Evolutionary conservation across 2,888 invertebrate genomes (phyloP).

Genomic region (Pomacea canaliculata): DNA sequence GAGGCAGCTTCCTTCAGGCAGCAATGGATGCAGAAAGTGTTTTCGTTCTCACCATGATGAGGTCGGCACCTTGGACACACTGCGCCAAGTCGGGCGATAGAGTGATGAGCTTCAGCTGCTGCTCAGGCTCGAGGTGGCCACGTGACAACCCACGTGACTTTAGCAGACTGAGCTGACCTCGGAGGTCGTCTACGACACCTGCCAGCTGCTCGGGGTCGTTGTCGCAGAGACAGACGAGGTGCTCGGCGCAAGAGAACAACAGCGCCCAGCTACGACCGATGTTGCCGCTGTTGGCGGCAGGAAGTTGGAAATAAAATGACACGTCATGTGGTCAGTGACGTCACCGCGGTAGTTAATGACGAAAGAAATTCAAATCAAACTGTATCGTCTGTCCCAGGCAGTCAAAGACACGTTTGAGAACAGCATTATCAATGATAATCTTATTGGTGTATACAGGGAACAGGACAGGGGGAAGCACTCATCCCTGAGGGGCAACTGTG

Average conservation of each 20-base stretch:
- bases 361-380: no score
- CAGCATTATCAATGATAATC: no score
- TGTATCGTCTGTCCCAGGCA: no score
- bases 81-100: neutral
- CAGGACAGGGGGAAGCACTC: no score
- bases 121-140: slow-evolving; percentile 79
- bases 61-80: neutral
- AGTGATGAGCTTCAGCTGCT: slow-evolving; percentile 75
- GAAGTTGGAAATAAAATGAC: neutral
- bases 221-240: slow-evolving; percentile 89
- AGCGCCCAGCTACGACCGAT: slow-evolving; percentile 98
- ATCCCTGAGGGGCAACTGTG: no score
- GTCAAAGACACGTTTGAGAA: no score
- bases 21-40: neutral
- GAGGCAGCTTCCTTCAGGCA: no score
- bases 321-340: no score
- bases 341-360: no score
- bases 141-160: slow-evolving; percentile 76
- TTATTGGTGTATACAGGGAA: no score
- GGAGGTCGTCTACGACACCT: slow-evolving; percentile 77
- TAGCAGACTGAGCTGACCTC: slow-evolving; percentile 74
- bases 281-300: slow-evolving; percentile 79
- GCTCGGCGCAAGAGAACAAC: slow-evolving; percentile 90
- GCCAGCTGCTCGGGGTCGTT: slow-evolving; percentile 47
- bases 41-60: neutral